Percentiles rank a stretch among this genome's conserved stretches.
Evolutionary conservation across 2,888 invertebrate genomes (phyloP).

Genomic region (Philonicus albiceps): DNA sequence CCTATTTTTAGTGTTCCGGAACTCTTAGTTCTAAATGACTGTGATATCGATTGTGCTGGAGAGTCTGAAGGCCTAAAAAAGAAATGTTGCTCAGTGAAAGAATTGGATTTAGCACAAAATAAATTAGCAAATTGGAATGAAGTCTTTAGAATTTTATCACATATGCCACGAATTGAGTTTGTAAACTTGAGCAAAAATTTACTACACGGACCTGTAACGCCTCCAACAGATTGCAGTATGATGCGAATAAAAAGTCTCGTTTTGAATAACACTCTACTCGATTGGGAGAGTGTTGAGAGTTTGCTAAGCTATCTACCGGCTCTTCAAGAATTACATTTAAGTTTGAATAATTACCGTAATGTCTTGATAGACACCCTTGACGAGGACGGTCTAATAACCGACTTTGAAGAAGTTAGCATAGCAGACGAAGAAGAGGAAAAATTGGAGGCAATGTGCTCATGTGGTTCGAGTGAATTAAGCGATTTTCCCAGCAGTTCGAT

Average conservation of each 20-base stretch:
- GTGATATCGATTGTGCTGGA: conserved; percentile 90
- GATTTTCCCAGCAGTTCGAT: background rate
- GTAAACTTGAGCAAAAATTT: conserved; percentile 92
- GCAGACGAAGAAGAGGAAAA: conserved; percentile 32
- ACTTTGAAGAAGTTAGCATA: conserved; percentile 25
- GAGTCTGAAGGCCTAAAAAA: conserved; percentile 79
- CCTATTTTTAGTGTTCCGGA: conserved; percentile 73
- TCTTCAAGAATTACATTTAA: conserved; percentile 90
- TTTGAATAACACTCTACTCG: conserved; percentile 85
- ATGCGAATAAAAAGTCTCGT: conserved; percentile 78
- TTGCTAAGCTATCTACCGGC: conserved; percentile 79
- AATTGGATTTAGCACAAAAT: conserved; percentile 93
- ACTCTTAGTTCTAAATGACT: conserved; percentile 86
- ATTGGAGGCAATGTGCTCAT: conserved; percentile 29
- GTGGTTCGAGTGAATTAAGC: background rate
- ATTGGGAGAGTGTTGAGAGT: conserved; percentile 83
- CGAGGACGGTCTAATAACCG: conserved; percentile 47
- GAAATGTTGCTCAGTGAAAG: conserved; percentile 89
- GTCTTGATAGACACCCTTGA: conserved; percentile 71
- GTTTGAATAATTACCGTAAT: conserved; percentile 85
- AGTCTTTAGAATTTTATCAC: conserved; percentile 85
- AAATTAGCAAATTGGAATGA: conserved; percentile 88
- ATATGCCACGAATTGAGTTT: conserved; percentile 89
- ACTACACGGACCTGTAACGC: conserved; percentile 73
- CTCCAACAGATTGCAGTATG: conserved; percentile 57